phyloP scores from a whole-genome alignment of 1,140 invertebrate species.

The Drosophila suzukii region DNA sequence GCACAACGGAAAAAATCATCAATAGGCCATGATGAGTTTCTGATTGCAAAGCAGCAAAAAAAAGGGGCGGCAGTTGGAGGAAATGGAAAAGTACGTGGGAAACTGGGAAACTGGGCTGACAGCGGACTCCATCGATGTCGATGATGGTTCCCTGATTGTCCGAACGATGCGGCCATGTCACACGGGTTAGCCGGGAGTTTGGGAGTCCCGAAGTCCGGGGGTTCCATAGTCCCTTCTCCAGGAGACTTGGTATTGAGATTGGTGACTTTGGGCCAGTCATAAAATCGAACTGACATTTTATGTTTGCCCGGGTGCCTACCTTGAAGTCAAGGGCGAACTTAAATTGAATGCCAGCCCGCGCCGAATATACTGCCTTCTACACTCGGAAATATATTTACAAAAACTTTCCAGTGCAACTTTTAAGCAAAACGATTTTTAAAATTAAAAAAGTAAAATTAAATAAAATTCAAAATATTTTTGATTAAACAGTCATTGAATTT shows the following conservation, averaged over 20 bases:
- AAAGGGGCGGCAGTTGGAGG: slow-evolving; percentile 10
- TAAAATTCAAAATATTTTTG: too few relatives aligned
- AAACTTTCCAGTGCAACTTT: too few relatives aligned
- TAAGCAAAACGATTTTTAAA: too few relatives aligned
- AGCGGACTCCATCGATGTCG: slow-evolving; percentile 12
- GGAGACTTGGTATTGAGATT: neutral
- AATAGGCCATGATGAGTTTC: slow-evolving; percentile 83
- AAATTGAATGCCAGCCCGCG: slow-evolving; percentile 44
- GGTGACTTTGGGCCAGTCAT: slow-evolving; percentile 65
- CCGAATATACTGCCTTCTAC: slow-evolving; percentile 4
- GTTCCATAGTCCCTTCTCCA: neutral
- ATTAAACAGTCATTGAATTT: too few relatives aligned
- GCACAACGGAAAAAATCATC: slow-evolving; percentile 63
- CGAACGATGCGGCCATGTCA: slow-evolving; percentile 52
- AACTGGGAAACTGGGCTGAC: slow-evolving; percentile 5
- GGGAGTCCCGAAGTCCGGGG: neutral
- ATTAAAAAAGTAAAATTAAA: too few relatives aligned
- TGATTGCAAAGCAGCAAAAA: slow-evolving; percentile 72
- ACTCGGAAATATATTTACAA: neutral
- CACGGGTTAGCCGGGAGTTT: slow-evolving; percentile 15
- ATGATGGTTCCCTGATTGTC: slow-evolving; percentile 42
- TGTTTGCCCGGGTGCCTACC: slow-evolving; percentile 28
- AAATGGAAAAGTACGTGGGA: neutral
- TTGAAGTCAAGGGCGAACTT: slow-evolving; percentile 37
- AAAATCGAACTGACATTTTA: slow-evolving; percentile 76